These are phyloP conservation scores for Uromys caudimaculatus DNA, from an alignment of 2,797 vertebrate species.

Conservation along the genomic window DNA sequence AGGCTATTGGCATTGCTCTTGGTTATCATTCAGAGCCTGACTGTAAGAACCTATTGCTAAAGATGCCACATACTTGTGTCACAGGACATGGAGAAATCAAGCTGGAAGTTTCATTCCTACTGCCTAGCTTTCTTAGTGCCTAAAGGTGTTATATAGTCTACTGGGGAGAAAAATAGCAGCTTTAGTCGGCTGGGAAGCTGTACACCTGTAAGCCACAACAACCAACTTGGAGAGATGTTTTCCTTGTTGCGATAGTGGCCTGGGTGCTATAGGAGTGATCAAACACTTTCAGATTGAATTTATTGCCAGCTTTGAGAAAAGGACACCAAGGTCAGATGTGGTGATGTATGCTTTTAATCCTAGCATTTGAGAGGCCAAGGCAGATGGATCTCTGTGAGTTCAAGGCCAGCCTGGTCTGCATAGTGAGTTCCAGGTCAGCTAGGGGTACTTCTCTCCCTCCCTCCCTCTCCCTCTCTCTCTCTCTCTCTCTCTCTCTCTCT, in stretches of 20 bases:
- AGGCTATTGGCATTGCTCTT: background rate
- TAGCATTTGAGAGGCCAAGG: background rate
- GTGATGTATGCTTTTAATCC: background rate
- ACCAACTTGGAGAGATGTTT: background rate
- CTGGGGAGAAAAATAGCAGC: background rate
- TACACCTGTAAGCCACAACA: background rate
- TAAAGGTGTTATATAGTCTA: background rate
- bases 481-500: background rate
- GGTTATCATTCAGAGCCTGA: background rate
- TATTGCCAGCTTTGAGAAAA: background rate
- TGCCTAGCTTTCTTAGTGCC: background rate
- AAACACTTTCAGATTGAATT: background rate
- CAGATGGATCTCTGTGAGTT: background rate
- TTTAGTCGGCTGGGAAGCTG: background rate
- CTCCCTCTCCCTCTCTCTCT: background rate
- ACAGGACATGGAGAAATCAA: background rate
- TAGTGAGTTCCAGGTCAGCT: background rate
- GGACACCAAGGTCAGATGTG: background rate
- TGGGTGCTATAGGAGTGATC: background rate
- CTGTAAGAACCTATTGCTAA: background rate
- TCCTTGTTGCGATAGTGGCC: background rate
- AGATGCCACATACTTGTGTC: background rate
- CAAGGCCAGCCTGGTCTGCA: background rate
- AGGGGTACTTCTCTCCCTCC: background rate
- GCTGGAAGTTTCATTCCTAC: background rate